Conservation (phyloP, 2,797 vertebrate genomes). For the Darevskia nairensis region DNA sequence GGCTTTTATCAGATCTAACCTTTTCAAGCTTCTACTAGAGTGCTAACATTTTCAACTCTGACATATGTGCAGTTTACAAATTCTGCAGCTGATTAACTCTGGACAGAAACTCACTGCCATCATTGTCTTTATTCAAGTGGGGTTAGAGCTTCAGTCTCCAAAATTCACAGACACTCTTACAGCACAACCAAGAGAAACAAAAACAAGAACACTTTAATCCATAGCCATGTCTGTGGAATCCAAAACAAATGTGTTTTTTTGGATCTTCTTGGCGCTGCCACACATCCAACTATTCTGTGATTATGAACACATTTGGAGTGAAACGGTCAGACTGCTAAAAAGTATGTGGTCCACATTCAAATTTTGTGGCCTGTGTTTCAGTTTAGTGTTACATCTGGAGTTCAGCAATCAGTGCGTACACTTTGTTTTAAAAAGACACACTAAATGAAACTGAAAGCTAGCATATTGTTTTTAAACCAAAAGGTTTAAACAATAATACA, state of each 20-base stretch:
- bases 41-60: constrained; percentile 98
- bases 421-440: not conserved
- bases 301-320: constrained; percentile 9
- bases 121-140: constrained; percentile 77
- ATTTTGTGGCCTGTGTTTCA: not conserved
- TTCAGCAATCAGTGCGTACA: not conserved
- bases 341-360: not conserved
- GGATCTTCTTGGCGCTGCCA: constrained; percentile 50
- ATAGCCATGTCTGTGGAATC: constrained; percentile 34
- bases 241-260: constrained; percentile 47
- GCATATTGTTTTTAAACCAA: not conserved
- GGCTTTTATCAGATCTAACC: constrained; percentile 99
- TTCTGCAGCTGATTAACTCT: constrained; percentile 97
- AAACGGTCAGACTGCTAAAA: constrained; percentile 29
- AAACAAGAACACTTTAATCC: constrained; percentile 53
- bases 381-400: not conserved
- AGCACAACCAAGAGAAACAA: constrained; percentile 40
- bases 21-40: constrained; percentile 99
- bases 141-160: constrained; percentile 73
- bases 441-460: constrained; percentile 15
- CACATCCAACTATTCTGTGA: not conserved
- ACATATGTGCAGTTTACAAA: constrained; percentile 95
- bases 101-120: constrained; percentile 81
- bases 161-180: constrained; percentile 60
- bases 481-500: not conserved